Evolutionary conservation across 1,140 invertebrate genomes (phyloP), one percentile per base, ranked within the genome.

Genomic region (Eulimnadia texana): DNA sequence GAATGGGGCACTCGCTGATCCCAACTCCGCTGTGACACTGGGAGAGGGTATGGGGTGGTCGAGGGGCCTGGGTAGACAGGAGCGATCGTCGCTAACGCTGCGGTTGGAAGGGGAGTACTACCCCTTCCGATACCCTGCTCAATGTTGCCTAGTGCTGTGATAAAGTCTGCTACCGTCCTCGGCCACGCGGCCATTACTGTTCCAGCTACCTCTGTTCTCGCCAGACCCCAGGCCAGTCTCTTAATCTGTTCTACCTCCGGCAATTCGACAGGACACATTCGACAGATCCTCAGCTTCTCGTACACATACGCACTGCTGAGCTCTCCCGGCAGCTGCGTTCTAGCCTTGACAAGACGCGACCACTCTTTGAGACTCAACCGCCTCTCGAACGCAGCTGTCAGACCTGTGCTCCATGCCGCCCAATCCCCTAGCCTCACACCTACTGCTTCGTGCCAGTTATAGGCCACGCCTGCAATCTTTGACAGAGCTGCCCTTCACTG

Each of bases 161-260:
- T 42, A 42, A 42, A 42, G 6, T 42, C 33, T 16, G 6, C 16
- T 42, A 42, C 33, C 16, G 33, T 42, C 6, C 16, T 42, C 6
- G 33, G 33, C 33, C 6, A 42, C 33, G 33, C 16, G 6, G 33
- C 6, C 33, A 42, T 42, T 16, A 42, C n/a, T 11, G 54, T 24
- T 24, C 19, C 29, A 25, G 54, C 54, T 19, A 57, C 3, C n/a
- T 57, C 25, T 10, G 54, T 2, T 20, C 54, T 19, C 19, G 11
- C 10, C 29, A 57, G 25, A 3, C 54, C 54, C 54, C 54, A 57
- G 10, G 54, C 54, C 25, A 57, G n/a, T n/a, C 54, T 3, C n/a
- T 57, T 1, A 28, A 57, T 28, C 25, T 57, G 54, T 25, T 57
- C 54, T 10, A 20, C 20, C 25, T 57, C 54, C 16, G 54, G 25